phyloP scores from a whole-genome alignment of 2,888 invertebrate genomes.

The Ecdyonurus torrentis region DNA sequence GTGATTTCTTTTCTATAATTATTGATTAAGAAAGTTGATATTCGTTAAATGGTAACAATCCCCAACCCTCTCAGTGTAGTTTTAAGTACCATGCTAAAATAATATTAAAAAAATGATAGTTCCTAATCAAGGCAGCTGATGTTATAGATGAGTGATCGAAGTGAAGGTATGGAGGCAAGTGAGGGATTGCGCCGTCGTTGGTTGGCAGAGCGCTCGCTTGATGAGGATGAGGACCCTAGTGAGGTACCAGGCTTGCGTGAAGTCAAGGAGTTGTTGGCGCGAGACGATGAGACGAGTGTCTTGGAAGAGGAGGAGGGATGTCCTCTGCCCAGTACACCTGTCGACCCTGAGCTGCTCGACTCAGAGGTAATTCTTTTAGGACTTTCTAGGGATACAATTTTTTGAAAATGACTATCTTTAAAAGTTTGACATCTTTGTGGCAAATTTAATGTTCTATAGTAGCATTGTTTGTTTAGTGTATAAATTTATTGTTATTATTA shows the following conservation, averaged over 20 bases:
- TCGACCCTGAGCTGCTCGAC: constrained; percentile 59
- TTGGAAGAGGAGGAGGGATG: constrained; percentile 63
- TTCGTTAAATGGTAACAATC: too few relatives aligned
- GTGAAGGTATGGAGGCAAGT: neutral
- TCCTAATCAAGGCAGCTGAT: too few relatives aligned
- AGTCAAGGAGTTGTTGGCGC: constrained; percentile 10
- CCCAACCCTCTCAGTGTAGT: too few relatives aligned
- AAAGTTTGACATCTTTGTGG: neutral
- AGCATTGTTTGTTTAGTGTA: neutral
- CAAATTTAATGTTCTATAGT: neutral
- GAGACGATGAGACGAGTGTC: constrained; percentile 14
- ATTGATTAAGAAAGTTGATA: too few relatives aligned
- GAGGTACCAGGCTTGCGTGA: neutral
- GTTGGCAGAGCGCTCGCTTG: neutral
- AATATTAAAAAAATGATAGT: too few relatives aligned
- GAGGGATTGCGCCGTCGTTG: neutral
- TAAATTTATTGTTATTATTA: neutral
- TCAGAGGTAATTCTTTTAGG: constrained; percentile 38
- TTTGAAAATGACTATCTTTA: neutral
- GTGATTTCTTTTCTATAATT: too few relatives aligned
- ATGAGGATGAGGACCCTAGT: neutral
- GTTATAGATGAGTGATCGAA: neutral
- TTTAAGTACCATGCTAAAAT: too few relatives aligned
- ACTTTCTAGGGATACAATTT: neutral
- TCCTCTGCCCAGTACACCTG: constrained; percentile 70